Evolutionary conservation across 64 coral and sea anemone genomes (phyloP).

Genomic region (Dendronephthya gigantea): DNA sequence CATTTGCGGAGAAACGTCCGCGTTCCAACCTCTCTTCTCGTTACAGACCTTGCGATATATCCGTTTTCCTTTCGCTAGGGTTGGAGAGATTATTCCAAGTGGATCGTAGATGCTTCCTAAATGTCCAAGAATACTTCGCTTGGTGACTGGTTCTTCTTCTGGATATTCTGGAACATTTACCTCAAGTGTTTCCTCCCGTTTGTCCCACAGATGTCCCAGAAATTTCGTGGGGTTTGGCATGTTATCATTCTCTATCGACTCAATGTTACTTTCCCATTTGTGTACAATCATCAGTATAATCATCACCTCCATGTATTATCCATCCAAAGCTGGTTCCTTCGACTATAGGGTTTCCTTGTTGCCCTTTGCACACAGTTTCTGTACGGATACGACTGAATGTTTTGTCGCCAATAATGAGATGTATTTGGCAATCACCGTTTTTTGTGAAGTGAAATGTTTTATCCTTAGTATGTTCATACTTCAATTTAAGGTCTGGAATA

Average conservation of each 20-base stretch:
- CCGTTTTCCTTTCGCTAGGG: not conserved
- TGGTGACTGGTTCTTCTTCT: not conserved
- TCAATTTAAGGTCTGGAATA: not conserved
- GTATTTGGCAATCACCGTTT: not conserved
- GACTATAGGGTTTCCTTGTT: not conserved
- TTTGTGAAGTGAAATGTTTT: not conserved
- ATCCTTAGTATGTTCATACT: not conserved
- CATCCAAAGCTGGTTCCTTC: not conserved
- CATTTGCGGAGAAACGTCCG: not conserved
- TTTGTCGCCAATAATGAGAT: not conserved
- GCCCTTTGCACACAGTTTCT: not conserved
- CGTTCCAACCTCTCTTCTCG: not conserved
- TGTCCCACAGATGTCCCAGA: not conserved
- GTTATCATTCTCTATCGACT: not conserved
- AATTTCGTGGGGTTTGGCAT: not conserved
- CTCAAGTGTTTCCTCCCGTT: not conserved
- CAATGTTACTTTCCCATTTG: not conserved
- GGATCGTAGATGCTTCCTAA: not conserved
- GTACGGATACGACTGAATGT: slow-evolving; percentile 9
- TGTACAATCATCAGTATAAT: not conserved
- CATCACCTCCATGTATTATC: slow-evolving; percentile 1
- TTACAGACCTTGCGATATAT: not conserved
- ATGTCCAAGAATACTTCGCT: not conserved
- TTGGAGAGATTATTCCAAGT: not conserved
- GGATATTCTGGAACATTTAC: not conserved